These are phyloP conservation scores for Helicolenus hilgendorfi DNA, from an alignment of 2,797 vertebrate genomes.

Conservation along the genomic window DNA sequence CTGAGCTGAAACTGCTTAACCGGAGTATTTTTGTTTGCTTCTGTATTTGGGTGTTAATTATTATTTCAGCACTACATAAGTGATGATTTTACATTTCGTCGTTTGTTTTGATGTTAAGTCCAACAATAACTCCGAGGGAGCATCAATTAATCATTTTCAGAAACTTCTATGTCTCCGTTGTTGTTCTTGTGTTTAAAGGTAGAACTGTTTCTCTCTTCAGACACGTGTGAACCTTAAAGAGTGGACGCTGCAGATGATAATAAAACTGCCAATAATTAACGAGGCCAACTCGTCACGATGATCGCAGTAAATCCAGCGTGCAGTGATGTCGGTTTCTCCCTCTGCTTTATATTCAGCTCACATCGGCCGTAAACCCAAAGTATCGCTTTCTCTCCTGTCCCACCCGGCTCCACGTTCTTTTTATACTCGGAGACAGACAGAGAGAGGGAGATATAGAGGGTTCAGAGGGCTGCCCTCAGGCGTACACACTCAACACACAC, in stretches of 20 bases:
- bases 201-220: not conserved
- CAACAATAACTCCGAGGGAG: not conserved
- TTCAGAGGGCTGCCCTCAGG: conserved; percentile 65
- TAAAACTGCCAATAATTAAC: conserved; percentile 9
- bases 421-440: conserved; percentile 30
- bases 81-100: not conserved
- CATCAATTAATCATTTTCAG: not conserved
- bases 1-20: not conserved
- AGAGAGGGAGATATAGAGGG: conserved; percentile 16
- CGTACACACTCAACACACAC: conserved; percentile 9
- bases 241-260: conserved; percentile 3
- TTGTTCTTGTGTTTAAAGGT: not conserved
- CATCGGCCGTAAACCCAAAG: conserved; percentile 11
- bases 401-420: conserved; percentile 42
- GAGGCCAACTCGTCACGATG: not conserved
- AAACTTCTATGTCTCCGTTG: not conserved
- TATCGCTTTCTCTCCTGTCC: conserved; percentile 40
- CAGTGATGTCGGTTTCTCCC: not conserved
- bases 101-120: not conserved
- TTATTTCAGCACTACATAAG: not conserved
- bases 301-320: not conserved
- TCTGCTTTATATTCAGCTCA: conserved; percentile 51
- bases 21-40: not conserved
- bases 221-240: not conserved
- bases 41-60: not conserved